Conservation (phyloP, 2,888 invertebrate genomes). For the Apoda limacodes region DNA sequence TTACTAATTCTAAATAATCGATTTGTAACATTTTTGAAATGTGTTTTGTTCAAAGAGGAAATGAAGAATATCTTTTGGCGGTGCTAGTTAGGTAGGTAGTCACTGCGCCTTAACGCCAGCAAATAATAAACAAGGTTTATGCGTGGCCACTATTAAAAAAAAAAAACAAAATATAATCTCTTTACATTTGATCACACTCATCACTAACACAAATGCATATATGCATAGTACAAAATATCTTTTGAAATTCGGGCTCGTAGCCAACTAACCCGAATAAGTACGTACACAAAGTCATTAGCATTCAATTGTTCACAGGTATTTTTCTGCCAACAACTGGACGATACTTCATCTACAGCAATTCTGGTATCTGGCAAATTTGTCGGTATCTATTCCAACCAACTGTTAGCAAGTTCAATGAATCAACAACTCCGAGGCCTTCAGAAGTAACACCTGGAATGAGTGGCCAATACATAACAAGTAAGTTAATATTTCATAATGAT, state of each 20-base stretch:
- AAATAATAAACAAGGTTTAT: no score
- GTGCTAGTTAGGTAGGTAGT: no score
- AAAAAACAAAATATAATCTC: no score
- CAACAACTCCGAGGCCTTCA: slow-evolving; percentile 25
- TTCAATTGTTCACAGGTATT: slow-evolving; percentile 54
- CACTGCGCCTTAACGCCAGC: no score
- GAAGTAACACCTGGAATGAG: slow-evolving; percentile 27
- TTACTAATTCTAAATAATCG: no score
- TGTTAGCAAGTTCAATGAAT: slow-evolving; percentile 23
- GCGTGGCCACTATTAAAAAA: no score
- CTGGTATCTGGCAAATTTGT: slow-evolving; percentile 78
- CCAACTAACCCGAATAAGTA: slow-evolving; percentile 20
- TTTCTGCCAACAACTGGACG: slow-evolving; percentile 64
- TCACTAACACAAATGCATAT: slow-evolving; percentile 19
- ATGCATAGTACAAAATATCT: slow-evolving; percentile 22
- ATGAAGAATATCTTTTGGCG: no score
- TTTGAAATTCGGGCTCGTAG: slow-evolving; percentile 19
- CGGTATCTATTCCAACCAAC: slow-evolving; percentile 48
- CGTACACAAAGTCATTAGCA: slow-evolving; percentile 25
- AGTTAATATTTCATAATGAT: no score
- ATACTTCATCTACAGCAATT: slow-evolving; percentile 75
- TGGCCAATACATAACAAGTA: slow-evolving; percentile 36
- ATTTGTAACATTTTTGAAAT: no score
- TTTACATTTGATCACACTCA: no score
- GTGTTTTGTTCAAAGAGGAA: no score